Conservation (phyloP, 2,888 invertebrate genomes). For the Diaperis boleti region DNA sequence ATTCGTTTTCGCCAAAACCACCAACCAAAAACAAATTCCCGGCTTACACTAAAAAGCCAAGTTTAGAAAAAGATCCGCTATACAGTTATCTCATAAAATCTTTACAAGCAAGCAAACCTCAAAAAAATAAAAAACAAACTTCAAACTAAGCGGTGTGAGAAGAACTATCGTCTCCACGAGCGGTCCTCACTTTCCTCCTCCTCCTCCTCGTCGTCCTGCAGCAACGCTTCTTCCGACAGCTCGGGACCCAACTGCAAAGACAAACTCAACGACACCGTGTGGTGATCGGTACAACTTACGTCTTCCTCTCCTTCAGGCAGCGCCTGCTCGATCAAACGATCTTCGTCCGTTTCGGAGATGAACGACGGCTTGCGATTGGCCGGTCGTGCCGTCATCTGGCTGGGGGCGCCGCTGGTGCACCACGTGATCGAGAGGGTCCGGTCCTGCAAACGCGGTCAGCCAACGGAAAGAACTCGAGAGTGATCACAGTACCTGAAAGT, state of each 20-base stretch:
- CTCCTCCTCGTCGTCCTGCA: constrained; percentile 88
- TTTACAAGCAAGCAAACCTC: constrained; percentile 36
- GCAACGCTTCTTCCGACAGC: constrained; percentile 74
- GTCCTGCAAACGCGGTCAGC: too few relatives aligned
- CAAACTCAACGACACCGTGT: too few relatives aligned
- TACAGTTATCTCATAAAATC: constrained; percentile 27
- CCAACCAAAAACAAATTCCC: constrained; percentile 33
- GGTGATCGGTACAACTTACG: constrained; percentile 58
- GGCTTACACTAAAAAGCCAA: constrained; percentile 33
- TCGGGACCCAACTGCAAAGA: constrained; percentile 63
- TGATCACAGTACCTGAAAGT: constrained; percentile 74
- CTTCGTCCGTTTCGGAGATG: constrained; percentile 65
- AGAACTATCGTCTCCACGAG: constrained; percentile 88
- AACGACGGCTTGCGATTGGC: constrained; percentile 56
- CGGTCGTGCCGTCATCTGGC: constrained; percentile 45
- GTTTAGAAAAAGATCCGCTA: constrained; percentile 27
- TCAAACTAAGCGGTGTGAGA: constrained; percentile 8
- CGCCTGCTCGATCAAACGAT: constrained; percentile 64
- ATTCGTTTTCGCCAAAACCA: constrained; percentile 26
- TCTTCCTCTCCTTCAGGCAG: constrained; percentile 65
- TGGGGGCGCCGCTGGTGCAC: constrained; percentile 57
- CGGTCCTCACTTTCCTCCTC: constrained; percentile 87
- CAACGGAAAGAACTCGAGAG: too few relatives aligned
- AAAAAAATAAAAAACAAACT: constrained; percentile 16
- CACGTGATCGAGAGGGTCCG: constrained; percentile 65